Percentiles rank a stretch among this genome's conserved stretches.
These are phyloP conservation scores for Catharus fuscescens DNA, from an alignment of 2,113 vertebrate genomes.

Conservation along the genomic window DNA sequence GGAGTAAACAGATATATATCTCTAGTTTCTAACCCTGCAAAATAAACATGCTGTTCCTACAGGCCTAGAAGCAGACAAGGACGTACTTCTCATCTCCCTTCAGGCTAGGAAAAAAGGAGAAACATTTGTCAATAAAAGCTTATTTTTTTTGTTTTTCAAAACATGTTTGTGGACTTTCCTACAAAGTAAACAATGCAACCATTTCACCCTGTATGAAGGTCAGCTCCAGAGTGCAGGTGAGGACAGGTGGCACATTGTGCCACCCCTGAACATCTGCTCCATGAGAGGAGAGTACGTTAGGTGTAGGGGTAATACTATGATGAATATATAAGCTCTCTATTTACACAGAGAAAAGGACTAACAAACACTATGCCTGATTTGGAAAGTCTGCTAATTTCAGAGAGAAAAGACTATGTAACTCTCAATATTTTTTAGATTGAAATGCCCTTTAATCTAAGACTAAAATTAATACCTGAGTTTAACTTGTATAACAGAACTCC, in stretches of 20 bases:
- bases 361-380: background rate
- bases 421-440: background rate
- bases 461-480: background rate
- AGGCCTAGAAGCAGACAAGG: background rate
- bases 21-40: background rate
- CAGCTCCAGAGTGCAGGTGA: background rate
- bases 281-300: background rate
- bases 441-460: background rate
- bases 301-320: background rate
- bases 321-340: background rate
- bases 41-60: background rate
- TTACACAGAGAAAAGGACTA: background rate
- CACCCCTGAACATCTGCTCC: background rate
- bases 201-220: background rate
- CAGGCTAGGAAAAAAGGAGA: slow-evolving; percentile 22
- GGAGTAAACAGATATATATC: background rate
- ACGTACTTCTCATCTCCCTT: background rate
- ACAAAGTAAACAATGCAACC: background rate
- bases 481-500: background rate
- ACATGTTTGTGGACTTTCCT: background rate
- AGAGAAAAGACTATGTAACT: background rate
- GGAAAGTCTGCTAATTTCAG: background rate
- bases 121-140: background rate
- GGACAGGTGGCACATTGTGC: background rate
- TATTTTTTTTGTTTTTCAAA: background rate